Conservation (phyloP, 2,888 invertebrate species). For the Polydrusus pterygomalis region DNA sequence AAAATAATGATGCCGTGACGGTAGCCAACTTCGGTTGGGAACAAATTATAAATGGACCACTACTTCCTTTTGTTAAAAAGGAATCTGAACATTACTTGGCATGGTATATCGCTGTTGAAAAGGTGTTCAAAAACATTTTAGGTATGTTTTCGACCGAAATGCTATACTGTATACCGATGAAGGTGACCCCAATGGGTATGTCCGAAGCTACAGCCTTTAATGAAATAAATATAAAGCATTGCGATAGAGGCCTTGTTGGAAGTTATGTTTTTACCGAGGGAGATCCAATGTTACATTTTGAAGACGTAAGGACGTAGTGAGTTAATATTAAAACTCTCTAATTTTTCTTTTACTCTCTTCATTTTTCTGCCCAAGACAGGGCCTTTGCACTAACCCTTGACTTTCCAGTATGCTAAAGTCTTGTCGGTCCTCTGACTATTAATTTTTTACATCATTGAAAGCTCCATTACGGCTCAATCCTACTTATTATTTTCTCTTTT, state of each 20-base stretch:
- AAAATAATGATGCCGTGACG: neutral
- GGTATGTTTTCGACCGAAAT: constrained; percentile 27
- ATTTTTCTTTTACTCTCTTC: too few relatives aligned
- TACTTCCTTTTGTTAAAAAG: constrained; percentile 34
- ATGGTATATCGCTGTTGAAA: constrained; percentile 16
- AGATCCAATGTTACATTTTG: constrained; percentile 33
- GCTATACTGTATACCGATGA: constrained; percentile 4
- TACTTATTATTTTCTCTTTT: too few relatives aligned
- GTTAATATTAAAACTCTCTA: too few relatives aligned
- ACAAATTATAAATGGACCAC: constrained; percentile 1
- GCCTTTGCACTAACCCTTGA: too few relatives aligned
- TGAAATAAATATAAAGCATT: constrained; percentile 50
- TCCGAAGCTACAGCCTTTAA: constrained; percentile 47
- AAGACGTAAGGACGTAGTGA: constrained; percentile 35
- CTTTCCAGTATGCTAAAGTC: too few relatives aligned
- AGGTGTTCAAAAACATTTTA: constrained; percentile 2
- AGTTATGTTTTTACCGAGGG: constrained; percentile 19
- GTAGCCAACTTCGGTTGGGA: constrained; percentile 40
- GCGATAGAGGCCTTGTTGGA: constrained; percentile 32
- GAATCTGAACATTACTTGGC: constrained; percentile 12
- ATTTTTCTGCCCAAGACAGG: too few relatives aligned
- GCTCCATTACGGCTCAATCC: too few relatives aligned
- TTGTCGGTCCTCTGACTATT: too few relatives aligned
- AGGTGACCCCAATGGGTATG: constrained; percentile 16
- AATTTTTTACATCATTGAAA: too few relatives aligned